Base-by-base conservation (phyloP, 1,140 invertebrate species). In the Pseudomyrmex sp. region DNA sequence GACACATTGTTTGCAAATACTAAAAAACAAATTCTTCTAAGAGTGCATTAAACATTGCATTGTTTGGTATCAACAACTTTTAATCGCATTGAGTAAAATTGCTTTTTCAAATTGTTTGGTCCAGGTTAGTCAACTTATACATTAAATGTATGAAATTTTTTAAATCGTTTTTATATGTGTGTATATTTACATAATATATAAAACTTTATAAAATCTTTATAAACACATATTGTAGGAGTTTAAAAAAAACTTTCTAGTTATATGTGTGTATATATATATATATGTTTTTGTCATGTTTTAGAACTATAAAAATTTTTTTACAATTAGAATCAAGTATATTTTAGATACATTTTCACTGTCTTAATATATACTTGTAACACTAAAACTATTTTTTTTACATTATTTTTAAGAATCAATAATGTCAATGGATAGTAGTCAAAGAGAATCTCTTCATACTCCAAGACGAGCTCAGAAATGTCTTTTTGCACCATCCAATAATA, bases 381-480 rank as follows among this genome's bases (percentile, higher is more conserved):
- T 48, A 18, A 44, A 44, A n/a, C 66, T 54, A 50, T 63, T 12
- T 56, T 44, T 85, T 82, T 4, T 44, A 65, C 44, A 44, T 26
- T 66, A 50, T 1, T 58, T 15, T 9, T 58, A 61, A 48, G 4
- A 15, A 7, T 70, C 5, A 3, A 83, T 12, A 20, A 86, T 86
- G 83, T 62, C 56, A 15, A 13, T 59, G 13, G 58, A 85, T n/a
- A 76, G 2, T 9, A 7, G 9, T n/a, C 59, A 82, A 66, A 82
- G 69, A 7, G 58, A 84, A 0, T 88, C 63, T 20, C 44, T 85
- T 44, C 70, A 65, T 23, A 93, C 93, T 9, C 93, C 92, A 61
- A 79, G 72, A 18, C 85, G 85, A 72, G 65, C 86, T 1, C 89
- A 90, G 9, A 93, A 93, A 62, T 83, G 88, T 54, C 63, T 92